These are phyloP conservation scores for Caenorhabditis latens DNA, from an alignment of 1,140 invertebrate species.

Conservation along the genomic window DNA sequence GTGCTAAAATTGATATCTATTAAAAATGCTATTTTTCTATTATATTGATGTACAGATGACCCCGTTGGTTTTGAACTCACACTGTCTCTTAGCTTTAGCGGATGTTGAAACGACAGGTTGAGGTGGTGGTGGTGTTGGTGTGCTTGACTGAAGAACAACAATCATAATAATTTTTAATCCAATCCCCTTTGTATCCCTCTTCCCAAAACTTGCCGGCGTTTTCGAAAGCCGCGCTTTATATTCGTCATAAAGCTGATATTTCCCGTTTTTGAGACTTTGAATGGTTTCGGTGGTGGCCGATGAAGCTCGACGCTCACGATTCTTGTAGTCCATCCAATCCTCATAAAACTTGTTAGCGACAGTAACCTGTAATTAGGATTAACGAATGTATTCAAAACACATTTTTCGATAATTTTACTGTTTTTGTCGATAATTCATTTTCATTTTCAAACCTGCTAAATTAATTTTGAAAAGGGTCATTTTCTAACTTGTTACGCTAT, in stretches of 20 bases:
- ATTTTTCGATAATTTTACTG: background rate
- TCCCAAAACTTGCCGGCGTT: slow-evolving; percentile 47
- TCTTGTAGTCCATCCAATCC: slow-evolving; percentile 59
- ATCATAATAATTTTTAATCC: slow-evolving; percentile 52
- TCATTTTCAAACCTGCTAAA: too few species aligned
- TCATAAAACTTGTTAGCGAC: slow-evolving; percentile 32
- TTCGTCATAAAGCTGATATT: slow-evolving; percentile 52
- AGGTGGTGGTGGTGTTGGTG: slow-evolving; percentile 21
- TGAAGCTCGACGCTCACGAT: slow-evolving; percentile 48
- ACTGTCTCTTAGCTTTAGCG: slow-evolving; percentile 19
- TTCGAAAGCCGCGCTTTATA: slow-evolving; percentile 53
- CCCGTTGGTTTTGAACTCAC: background rate
- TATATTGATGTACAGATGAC: too few species aligned
- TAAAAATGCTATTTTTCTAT: background rate
- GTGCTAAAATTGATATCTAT: background rate
- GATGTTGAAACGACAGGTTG: slow-evolving; percentile 32
- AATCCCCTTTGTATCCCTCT: background rate
- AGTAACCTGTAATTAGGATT: background rate
- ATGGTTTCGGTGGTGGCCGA: slow-evolving; percentile 21
- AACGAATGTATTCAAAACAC: background rate
- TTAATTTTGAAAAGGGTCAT: too few species aligned
- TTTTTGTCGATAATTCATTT: too few species aligned
- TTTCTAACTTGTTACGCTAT: too few species aligned
- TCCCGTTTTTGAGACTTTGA: slow-evolving; percentile 52
- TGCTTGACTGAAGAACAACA: slow-evolving; percentile 54